Evolutionary conservation across 2,888 invertebrate species (phyloP).

Genomic region (Acronicta leporina): DNA sequence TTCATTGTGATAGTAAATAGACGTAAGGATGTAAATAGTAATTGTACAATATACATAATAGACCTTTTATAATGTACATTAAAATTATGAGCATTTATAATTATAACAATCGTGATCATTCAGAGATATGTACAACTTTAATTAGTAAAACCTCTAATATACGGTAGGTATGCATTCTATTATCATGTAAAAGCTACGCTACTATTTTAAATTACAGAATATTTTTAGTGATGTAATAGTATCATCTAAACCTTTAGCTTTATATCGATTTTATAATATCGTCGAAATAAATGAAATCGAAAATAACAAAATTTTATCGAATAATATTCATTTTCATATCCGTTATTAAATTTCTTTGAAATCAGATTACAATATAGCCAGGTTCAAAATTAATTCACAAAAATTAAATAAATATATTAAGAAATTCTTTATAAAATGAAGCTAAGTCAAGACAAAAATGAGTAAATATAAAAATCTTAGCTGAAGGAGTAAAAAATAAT

Average conservation of each 20-base stretch:
- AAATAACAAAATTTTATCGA: slow-evolving; percentile 4
- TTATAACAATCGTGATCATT: slow-evolving; percentile 67
- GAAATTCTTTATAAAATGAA: too few species aligned
- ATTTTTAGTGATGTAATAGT: slow-evolving; percentile 48
- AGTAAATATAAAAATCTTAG: background rate
- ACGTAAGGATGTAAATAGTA: slow-evolving; percentile 85
- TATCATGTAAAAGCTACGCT: slow-evolving; percentile 78
- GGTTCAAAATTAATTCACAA: background rate
- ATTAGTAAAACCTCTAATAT: slow-evolving; percentile 62
- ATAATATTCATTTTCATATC: background rate
- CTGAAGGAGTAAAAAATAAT: background rate
- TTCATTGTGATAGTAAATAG: slow-evolving; percentile 86
- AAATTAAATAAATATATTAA: background rate
- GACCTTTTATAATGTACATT: slow-evolving; percentile 75
- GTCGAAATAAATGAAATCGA: slow-evolving; percentile 14
- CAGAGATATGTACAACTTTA: slow-evolving; percentile 84
- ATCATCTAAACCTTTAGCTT: slow-evolving; percentile 46
- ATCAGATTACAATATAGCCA: background rate
- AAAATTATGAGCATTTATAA: slow-evolving; percentile 83
- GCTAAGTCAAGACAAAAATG: too few species aligned
- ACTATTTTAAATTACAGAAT: slow-evolving; percentile 55
- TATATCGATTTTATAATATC: slow-evolving; percentile 35
- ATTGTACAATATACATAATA: slow-evolving; percentile 79
- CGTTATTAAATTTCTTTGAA: background rate
- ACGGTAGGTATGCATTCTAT: slow-evolving; percentile 66